Evolutionary conservation across 2,113 vertebrate species (phyloP).

Genomic region (Pavo muticus): DNA sequence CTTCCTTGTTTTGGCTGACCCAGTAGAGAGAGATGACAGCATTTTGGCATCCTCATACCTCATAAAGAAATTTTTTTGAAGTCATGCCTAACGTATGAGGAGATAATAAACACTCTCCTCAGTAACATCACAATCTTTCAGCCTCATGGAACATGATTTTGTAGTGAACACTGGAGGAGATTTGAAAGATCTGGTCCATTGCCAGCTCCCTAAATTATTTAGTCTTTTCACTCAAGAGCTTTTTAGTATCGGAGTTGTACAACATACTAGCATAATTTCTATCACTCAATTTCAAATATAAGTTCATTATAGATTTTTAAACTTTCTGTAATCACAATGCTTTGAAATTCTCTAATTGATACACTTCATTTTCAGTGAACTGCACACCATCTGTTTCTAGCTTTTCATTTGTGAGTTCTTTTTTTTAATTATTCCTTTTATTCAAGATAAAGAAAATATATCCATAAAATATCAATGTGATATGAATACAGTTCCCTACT

Average conservation of each 20-base stretch:
- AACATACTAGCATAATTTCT: not conserved
- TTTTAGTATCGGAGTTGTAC: not conserved
- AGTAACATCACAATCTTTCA: not conserved
- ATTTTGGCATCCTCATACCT: slow-evolving; percentile 7
- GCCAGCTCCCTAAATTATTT: not conserved
- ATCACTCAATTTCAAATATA: not conserved
- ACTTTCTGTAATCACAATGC: not conserved
- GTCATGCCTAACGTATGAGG: not conserved
- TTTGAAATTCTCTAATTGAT: not conserved
- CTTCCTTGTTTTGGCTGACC: not conserved
- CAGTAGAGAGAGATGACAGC: slow-evolving; percentile 20
- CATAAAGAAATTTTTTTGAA: not conserved
- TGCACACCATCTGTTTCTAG: not conserved
- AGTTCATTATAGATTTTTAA: not conserved
- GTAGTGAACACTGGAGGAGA: not conserved
- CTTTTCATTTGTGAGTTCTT: not conserved
- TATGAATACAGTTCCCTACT: not conserved
- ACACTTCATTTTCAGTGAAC: not conserved
- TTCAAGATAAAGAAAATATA: not conserved
- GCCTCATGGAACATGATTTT: not conserved
- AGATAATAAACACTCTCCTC: not conserved
- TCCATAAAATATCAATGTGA: not conserved
- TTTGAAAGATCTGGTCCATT: not conserved
- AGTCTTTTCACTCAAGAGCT: not conserved
- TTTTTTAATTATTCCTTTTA: not conserved